Evolutionary conservation across 2,797 vertebrate genomes (phyloP), one percentile per base, ranked within the genome.

Genomic region (Ambastaia sidthimunki): DNA sequence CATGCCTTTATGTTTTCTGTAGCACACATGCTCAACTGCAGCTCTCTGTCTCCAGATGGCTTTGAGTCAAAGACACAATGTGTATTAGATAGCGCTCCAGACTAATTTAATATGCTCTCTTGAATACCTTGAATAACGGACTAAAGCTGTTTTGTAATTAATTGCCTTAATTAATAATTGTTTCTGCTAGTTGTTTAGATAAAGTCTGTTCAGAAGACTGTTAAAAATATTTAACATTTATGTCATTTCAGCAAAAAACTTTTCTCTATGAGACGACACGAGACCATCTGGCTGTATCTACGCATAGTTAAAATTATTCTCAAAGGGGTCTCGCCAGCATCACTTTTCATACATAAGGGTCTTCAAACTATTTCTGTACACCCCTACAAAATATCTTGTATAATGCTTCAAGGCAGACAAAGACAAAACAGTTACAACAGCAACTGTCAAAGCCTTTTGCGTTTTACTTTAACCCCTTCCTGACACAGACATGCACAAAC

Each of bases 21-120:
- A 41, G 31, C 13, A 76, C 83, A 66, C 80, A 54, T 7, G 59
- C 71, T 71, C 80, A 54, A 67, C 66, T 1, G 68, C 71, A 47
- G 73, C 55, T 81, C 74, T 52, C 57, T 69, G 21, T 50, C 50
- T 71, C 80, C 83, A 90, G 89, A 92, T 91, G 89, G 89, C 86
- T 86, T 83, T 23, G 71, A 1, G 19, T 89, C 88, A 54, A 57
- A 88, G 88, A 86, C 87, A 86, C 83, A 74, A 79, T 76, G 80
- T 78, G 83, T 85, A 82, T 34, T 59, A 85, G 3, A 25, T 28
- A 50, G 78, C 88, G 88, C 87, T 86, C 4, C 66, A 37, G 50
- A 55, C 50, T 71, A 55, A 34, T 28, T 71, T 50, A 55, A 65
- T 37, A 37, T 16, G 18, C 18, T 78, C 44, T 71, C 28, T 44